Base-by-base conservation (phyloP, 2,797 vertebrate genomes). In the Lateolabrax maculatus region DNA sequence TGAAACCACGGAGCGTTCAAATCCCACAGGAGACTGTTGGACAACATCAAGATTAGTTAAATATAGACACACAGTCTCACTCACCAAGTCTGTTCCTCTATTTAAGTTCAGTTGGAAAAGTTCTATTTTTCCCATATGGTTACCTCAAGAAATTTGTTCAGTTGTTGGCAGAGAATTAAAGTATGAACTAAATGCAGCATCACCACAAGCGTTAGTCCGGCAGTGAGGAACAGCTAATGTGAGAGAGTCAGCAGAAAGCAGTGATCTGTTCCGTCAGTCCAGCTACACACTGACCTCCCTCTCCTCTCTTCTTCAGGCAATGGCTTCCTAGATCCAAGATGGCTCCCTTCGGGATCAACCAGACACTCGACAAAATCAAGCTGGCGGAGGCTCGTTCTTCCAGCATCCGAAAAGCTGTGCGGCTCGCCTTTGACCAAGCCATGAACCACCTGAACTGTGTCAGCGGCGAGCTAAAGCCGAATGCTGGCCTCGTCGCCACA, bases 321-420 rank as follows among this genome's bases (percentile, higher is more conserved):
- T 99, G 98, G 98, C 98, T 99, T 95, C 98, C 97, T 87, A 99
- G 96, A 92, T 97, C 97, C 90, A 98, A 98, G 93, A 97, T 99
- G 97, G 97, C 96, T 71, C 97, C 97, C 0, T 96, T 97, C 18
- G 97, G 97, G 41, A 88, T 97, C 49, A 96, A 97, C 57, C 94
- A 96, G 89, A 95, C 94, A 13, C 95, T 97, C 34, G 97, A 99
- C 93, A 95, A 95, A 90, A 77, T 96, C 76, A 98, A 99, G 91
- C 97, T 99, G 95, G 96, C 93, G 95, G 98, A 99, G 92, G 96
- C 97, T 43, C 94, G 96, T 49, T 95, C 96, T 76, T 96, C 96
- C 5, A 93, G 96, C 88, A 92, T 97, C 92, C 94, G 97, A 3
- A 98, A 97, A 93, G 96, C 98, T 19, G 97, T 99, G 85, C 93